A percentile compares a stretch with the other conserved stretches of the same genome.
Conservation (phyloP, 2,888 invertebrate species). For the Standfussiana lucernea region DNA sequence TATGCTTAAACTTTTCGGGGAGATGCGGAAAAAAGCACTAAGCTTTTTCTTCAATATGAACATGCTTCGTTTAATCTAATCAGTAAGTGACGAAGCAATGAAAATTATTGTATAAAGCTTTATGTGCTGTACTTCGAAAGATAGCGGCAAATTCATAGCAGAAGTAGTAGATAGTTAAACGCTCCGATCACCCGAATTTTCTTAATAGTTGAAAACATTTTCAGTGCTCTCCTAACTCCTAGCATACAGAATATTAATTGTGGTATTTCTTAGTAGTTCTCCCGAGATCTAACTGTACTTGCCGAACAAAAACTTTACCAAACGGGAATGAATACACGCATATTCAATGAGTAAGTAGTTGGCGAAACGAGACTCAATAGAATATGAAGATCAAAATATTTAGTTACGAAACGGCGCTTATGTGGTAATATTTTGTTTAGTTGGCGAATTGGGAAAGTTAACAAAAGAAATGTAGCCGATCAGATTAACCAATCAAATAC, state of each 20-base stretch:
- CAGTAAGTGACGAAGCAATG: not conserved
- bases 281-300: not conserved
- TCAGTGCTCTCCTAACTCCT: not conserved
- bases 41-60: constrained; percentile 1
- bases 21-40: constrained; percentile 16
- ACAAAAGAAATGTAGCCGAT: not conserved
- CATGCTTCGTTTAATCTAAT: not conserved
- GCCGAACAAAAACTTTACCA: not conserved
- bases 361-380: not conserved
- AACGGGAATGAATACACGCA: not conserved
- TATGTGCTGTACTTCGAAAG: not conserved
- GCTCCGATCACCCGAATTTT: not conserved
- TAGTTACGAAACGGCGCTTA: not conserved
- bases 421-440: not conserved
- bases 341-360: not conserved
- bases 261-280: not conserved
- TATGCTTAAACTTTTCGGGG: constrained; percentile 37
- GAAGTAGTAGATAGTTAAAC: not conserved
- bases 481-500: constrained; percentile 4
- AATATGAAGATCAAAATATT: not conserved
- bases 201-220: not conserved
- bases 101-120: not conserved
- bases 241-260: not conserved
- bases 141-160: not conserved
- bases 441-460: not conserved